phyloP scores from a whole-genome alignment of 2,797 vertebrate genomes.

The Microchirus variegatus region DNA sequence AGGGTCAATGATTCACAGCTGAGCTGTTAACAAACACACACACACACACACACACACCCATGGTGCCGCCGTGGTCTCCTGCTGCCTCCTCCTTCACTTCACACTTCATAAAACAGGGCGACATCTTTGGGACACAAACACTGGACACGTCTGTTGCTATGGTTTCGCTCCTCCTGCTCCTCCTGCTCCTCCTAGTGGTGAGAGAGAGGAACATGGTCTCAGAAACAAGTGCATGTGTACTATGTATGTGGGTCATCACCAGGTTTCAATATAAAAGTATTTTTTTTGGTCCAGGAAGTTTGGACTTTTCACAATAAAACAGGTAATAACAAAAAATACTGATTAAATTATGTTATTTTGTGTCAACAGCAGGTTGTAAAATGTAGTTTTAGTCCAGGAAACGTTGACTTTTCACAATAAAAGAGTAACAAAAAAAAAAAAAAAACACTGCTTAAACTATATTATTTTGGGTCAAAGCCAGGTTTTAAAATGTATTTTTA shows the following conservation, averaged over 20 bases:
- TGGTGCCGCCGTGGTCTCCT: background rate
- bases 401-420: too few relatives aligned
- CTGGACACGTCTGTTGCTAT: slow-evolving; percentile 61
- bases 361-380: too few relatives aligned
- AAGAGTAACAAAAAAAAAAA: too few relatives aligned
- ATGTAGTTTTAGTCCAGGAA: too few relatives aligned
- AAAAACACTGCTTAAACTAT: too few relatives aligned
- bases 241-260: background rate
- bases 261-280: background rate
- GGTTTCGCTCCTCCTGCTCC: slow-evolving; percentile 27
- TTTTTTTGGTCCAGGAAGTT: too few relatives aligned
- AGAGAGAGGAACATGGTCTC: slow-evolving; percentile 7
- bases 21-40: slow-evolving; percentile 19
- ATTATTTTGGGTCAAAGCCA: too few relatives aligned
- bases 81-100: slow-evolving; percentile 16
- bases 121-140: slow-evolving; percentile 48
- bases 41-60: slow-evolving; percentile 30
- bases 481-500: too few relatives aligned
- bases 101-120: slow-evolving; percentile 23
- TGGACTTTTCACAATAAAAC: too few relatives aligned
- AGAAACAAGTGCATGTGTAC: background rate
- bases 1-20: slow-evolving; percentile 61
- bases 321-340: too few relatives aligned
- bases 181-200: slow-evolving; percentile 1
- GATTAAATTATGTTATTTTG: too few relatives aligned